Evolutionary conservation across 2,797 vertebrate genomes (phyloP).

Genomic region (Oophaga sylvatica): DNA sequence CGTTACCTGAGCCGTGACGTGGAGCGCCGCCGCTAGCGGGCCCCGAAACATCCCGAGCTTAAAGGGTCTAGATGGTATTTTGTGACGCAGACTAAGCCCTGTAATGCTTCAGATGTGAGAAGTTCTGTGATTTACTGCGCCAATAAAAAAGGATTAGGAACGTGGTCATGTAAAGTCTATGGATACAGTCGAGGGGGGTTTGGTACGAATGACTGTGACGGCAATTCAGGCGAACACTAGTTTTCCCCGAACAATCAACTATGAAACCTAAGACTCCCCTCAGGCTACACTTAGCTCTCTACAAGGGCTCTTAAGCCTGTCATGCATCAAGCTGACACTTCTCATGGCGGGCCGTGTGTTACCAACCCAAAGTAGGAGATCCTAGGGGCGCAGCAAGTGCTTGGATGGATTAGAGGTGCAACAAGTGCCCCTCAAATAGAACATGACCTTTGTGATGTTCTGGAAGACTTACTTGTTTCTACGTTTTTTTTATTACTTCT

Average conservation of each 20-base stretch:
- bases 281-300: slow-evolving; percentile 46
- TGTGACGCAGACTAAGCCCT: background rate
- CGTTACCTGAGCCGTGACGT: slow-evolving; percentile 17
- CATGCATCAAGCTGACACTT: slow-evolving; percentile 45
- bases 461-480: background rate
- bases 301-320: slow-evolving; percentile 44
- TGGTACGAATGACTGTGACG: slow-evolving; percentile 32
- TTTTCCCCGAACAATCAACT: slow-evolving; percentile 37
- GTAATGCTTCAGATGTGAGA: slow-evolving; percentile 28
- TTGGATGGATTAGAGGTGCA: background rate
- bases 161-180: slow-evolving; percentile 29
- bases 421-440: slow-evolving; percentile 10
- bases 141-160: slow-evolving; percentile 38
- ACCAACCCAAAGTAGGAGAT: slow-evolving; percentile 12
- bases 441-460: slow-evolving; percentile 4
- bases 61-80: slow-evolving; percentile 10
- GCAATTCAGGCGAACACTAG: slow-evolving; percentile 19
- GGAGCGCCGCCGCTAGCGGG: background rate
- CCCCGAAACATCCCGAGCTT: background rate
- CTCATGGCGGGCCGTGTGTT: slow-evolving; percentile 9
- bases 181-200: background rate
- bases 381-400: background rate
- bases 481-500: too few species aligned
- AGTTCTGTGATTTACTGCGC: slow-evolving; percentile 27
- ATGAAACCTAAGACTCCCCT: slow-evolving; percentile 43